A percentile compares a stretch with the other conserved stretches of the same genome.
These are phyloP conservation scores for Apeira syringaria DNA, from an alignment of 2,888 invertebrate genomes.

Conservation along the genomic window DNA sequence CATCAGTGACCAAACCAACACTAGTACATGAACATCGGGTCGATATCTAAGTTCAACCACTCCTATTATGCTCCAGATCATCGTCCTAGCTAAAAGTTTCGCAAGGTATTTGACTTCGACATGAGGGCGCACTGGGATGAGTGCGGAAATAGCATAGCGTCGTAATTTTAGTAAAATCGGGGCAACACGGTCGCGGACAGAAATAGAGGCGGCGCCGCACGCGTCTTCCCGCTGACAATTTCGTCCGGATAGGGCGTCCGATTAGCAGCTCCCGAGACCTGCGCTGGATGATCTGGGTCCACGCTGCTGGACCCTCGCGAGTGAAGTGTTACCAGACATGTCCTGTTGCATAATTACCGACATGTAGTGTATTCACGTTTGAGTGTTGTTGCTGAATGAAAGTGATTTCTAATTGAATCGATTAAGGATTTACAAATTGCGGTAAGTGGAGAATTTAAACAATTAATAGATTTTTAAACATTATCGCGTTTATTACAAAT, in stretches of 20 bases:
- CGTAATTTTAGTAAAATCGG: slow-evolving; percentile 83
- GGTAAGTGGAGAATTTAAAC: slow-evolving; percentile 23
- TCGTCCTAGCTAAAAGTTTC: slow-evolving; percentile 36
- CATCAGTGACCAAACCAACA: no score
- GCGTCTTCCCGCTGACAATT: slow-evolving; percentile 77
- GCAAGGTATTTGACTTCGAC: slow-evolving; percentile 61
- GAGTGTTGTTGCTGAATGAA: slow-evolving; percentile 34
- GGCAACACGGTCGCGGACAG: slow-evolving; percentile 80
- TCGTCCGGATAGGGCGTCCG: slow-evolving; percentile 77
- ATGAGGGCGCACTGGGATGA: slow-evolving; percentile 63
- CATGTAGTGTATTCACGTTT: slow-evolving; percentile 38
- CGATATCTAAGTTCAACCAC: no score
- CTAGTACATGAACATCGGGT: no score
- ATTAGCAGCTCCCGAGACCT: slow-evolving; percentile 57
- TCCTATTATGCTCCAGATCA: slow-evolving; percentile 9
- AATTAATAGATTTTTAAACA: no score
- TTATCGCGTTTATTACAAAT: no score
- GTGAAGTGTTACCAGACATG: slow-evolving; percentile 48
- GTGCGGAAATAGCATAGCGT: slow-evolving; percentile 81
- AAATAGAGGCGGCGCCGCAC: slow-evolving; percentile 75
- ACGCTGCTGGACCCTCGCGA: slow-evolving; percentile 38
- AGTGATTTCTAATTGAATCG: slow-evolving; percentile 29
- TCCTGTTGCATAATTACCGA: slow-evolving; percentile 56
- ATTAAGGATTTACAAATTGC: slow-evolving; percentile 19
- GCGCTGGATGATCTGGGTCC: slow-evolving; percentile 22